Base-by-base conservation (phyloP, 2,113 vertebrate genomes). In the Solea senegalensis region DNA sequence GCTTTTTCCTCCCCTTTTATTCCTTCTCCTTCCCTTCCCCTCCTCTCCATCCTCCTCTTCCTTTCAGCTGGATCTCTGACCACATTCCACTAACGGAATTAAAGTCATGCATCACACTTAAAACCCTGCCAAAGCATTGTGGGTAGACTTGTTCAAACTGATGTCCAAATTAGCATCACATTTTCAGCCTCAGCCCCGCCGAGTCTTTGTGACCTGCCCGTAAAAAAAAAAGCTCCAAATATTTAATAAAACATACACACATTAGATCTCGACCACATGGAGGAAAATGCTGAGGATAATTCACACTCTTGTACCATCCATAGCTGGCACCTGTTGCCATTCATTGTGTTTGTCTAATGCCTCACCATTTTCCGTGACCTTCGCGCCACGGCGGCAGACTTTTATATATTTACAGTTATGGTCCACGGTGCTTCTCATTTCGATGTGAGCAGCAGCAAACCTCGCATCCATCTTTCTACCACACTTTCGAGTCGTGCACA, bases 101-200 rank as follows among this genome's bases (percentile, higher is more conserved):
- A 91, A 92, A 91, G 86, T 87, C 89, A 93, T 91, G 91, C 88
- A 91, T 93, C 92, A 93, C 87, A 88, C 88, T 91, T 91, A 89
- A 90, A 90, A 84, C 85, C 88, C 82, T 77, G 84, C 88, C 89
- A 89, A 82, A 87, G 90, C 87, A 90, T 89, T 87, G 86, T 90
- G 90, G 86, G 89, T 87, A 91, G 88, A 83, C 88, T 88, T 88
- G 86, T 88, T 88, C 85, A 68, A 89, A 84, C 85, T 85, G 85
- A 88, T 89, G 89, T 90, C 81, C 88, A 90, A 90, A 90, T 92
- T 90, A 92, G 84, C 81, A 81, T 87, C 53, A 57, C 76, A 74
- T 85, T 82, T 86, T 83, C 65, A 75, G 78, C 62, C 59, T 8
- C 26, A 59, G 74, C 58, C 63, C 73, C 26, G 2, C 51, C 10